Base-by-base conservation (phyloP, 2,797 vertebrate species). In the Rhincodon typus region DNA sequence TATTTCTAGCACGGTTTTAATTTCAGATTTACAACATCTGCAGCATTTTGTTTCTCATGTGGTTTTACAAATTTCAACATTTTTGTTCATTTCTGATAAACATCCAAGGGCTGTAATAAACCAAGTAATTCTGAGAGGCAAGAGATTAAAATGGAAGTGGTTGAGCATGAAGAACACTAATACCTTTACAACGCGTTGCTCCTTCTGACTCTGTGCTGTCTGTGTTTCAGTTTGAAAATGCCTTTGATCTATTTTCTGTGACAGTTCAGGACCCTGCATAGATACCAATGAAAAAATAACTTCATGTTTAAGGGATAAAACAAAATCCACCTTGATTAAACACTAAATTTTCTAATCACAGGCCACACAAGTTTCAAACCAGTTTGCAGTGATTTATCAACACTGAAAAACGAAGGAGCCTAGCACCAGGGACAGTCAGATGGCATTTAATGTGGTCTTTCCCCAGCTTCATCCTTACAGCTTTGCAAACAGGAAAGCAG, bases 191-290 rank as follows among this genome's bases (percentile, higher is more conserved):
- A 53, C 74, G 72, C 96, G 97, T 97, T 96, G 98, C 97, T 79
- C 97, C 96, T 96, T 98, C 97, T 95, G 98, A 96, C 96, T 97
- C 97, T 95, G 98, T 97, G 72, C 96, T 95, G 96, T 96, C 96
- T 95, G 97, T 6, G 96, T 96, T 94, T 97, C 97, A 2, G 96
- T 95, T 72, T 97, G 97, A 62, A 97, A 97, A 25, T 96, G 96
- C 96, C 96, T 96, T 74, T n/a, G 79, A 87, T 95, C 95, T 30
- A 27, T 17, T 30, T 50, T 95, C 57, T 87, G 95, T 30, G 50
- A 19, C n/a, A 91, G n/a, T 95, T 98, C 97, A 96, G 97, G 97
- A 95, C 97, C 98, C 96, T 97, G 97, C 97, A 98, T 96, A 50
- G 72, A 69, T 46, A 30, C 66, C 57, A 62, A 62, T 62, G 46